Conservation (phyloP, 2,797 vertebrate species). For the Orientallactaga sibirica region DNA sequence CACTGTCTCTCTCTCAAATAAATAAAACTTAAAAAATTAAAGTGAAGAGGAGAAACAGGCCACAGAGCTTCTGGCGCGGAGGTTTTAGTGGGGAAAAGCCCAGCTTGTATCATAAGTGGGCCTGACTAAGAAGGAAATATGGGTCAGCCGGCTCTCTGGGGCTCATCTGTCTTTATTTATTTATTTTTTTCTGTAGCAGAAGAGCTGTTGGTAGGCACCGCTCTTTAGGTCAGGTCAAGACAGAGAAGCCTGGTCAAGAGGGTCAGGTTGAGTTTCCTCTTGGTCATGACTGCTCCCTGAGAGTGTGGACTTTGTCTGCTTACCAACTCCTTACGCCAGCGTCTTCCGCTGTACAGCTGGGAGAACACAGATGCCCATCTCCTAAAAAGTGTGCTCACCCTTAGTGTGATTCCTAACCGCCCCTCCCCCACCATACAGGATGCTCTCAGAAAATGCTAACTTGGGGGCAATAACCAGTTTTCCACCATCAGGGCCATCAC, state of each 20-base stretch:
- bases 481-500: not conserved
- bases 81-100: not conserved
- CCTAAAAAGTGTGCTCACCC: not conserved
- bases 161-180: not conserved
- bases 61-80: not conserved
- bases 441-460: not conserved
- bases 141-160: not conserved
- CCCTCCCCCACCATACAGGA: not conserved
- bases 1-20: no score
- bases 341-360: not conserved
- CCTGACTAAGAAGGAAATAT: not conserved
- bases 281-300: not conserved
- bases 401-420: not conserved
- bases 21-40: not conserved
- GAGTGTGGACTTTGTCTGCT: not conserved
- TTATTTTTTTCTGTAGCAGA: not conserved
- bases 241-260: not conserved
- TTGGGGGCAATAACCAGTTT: not conserved
- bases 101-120: slow-evolving; percentile 27
- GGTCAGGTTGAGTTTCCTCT: not conserved
- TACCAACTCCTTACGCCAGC: not conserved
- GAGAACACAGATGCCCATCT: not conserved
- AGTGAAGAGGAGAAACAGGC: not conserved
- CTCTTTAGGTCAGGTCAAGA: not conserved
- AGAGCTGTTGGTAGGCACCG: not conserved